Percentiles rank a stretch among this genome's conserved stretches.
Evolutionary conservation across 2,797 vertebrate species (phyloP).

Genomic region (Margarornis squamiger): DNA sequence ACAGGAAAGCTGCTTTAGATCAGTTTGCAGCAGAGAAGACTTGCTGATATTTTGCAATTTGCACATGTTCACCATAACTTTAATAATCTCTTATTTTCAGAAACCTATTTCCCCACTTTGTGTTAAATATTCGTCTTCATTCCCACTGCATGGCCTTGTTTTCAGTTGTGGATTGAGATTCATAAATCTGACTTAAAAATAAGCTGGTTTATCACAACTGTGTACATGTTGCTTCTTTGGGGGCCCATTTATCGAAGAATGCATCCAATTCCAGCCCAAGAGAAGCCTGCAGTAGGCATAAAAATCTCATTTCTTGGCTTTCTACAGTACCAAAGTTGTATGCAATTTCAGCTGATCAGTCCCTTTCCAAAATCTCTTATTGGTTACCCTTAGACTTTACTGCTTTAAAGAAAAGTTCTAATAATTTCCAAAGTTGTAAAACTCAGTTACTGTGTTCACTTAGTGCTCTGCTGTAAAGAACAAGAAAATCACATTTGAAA

Average conservation of each 20-base stretch:
- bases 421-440: neutral
- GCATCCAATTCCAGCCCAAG: conserved; percentile 49
- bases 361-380: neutral
- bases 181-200: conserved; percentile 34
- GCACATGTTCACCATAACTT: conserved; percentile 57
- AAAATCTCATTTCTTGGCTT: conserved; percentile 59
- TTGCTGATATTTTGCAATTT: conserved; percentile 73
- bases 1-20: conserved; percentile 78
- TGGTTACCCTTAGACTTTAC: neutral
- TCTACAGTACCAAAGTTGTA: neutral
- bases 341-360: conserved; percentile 6
- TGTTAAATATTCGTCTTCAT: conserved; percentile 55
- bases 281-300: conserved; percentile 21
- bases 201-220: conserved; percentile 62
- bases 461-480: neutral
- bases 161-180: conserved; percentile 52
- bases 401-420: neutral
- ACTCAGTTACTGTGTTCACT: neutral
- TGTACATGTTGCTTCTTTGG: conserved; percentile 49
- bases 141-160: conserved; percentile 52
- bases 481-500: neutral
- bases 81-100: conserved; percentile 63
- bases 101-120: conserved; percentile 55
- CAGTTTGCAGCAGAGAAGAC: conserved; percentile 62
- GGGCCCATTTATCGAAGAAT: conserved; percentile 56